A percentile compares a stretch with the other conserved stretches of the same genome.
Evolutionary conservation across 2,113 vertebrate genomes (phyloP).

Genomic region (Stigmatopora nigra): DNA sequence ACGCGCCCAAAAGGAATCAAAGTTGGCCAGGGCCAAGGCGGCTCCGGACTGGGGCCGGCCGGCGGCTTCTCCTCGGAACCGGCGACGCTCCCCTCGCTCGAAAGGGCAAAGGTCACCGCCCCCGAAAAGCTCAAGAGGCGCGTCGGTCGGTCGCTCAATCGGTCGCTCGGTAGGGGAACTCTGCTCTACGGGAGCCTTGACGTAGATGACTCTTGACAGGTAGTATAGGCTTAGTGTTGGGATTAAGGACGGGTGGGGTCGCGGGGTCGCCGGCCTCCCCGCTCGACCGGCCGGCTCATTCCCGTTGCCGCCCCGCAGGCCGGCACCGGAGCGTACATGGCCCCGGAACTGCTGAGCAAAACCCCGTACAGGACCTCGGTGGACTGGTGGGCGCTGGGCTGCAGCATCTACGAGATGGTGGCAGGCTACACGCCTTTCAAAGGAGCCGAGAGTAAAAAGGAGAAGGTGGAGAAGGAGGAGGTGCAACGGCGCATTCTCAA

Average conservation of each 20-base stretch:
- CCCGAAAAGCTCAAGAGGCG: too few relatives aligned
- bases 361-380: slow-evolving; percentile 83
- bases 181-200: slow-evolving; percentile 49
- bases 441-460: slow-evolving; percentile 76
- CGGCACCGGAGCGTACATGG: slow-evolving; percentile 91
- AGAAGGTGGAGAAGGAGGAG: slow-evolving; percentile 85
- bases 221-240: slow-evolving; percentile 63
- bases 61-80: too few relatives aligned
- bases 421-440: slow-evolving; percentile 87
- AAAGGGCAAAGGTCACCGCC: too few relatives aligned
- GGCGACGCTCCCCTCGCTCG: too few relatives aligned
- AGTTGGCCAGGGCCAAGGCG: too few relatives aligned
- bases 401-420: slow-evolving; percentile 92
- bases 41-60: too few relatives aligned
- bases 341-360: slow-evolving; percentile 84
- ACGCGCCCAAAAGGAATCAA: slow-evolving; percentile 47
- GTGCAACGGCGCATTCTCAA: slow-evolving; percentile 82
- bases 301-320: slow-evolving; percentile 67
- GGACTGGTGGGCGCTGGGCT: slow-evolving; percentile 95
- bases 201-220: slow-evolving; percentile 63
- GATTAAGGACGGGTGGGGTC: slow-evolving; percentile 47
- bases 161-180: slow-evolving; percentile 2
- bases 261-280: not conserved
- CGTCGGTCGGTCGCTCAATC: too few relatives aligned
- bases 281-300: not conserved